Base-by-base conservation (phyloP, 2,797 vertebrate species). In the Eidolon dupreanum region DNA sequence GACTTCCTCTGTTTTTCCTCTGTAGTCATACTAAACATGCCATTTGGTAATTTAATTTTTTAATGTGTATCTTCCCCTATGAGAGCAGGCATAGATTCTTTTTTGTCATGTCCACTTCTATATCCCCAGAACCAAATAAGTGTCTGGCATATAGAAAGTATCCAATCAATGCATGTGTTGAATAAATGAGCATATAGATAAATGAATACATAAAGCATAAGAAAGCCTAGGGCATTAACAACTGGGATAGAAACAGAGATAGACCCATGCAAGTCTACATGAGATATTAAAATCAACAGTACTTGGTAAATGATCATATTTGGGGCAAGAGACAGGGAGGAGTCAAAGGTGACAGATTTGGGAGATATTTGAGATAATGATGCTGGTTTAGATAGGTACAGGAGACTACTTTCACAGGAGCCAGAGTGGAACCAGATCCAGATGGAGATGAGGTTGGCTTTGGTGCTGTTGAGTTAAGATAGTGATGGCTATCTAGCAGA, bases 241-340 rank as follows among this genome's bases (percentile, higher is more conserved):
- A 8, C 4, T 2, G 4, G 11, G 2, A 49, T 36, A 87, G 53
- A 86, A 91, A 70, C 16, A 74, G 38, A 78, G 51, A 73, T 22
- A 41, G 26, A 51, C 15, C 43, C 49, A 20, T 6, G 49, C 19
- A 46, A 84, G 33, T 59, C 15, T 31, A 66, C 41, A 19, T 1
- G 26, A 73, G 8, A 16, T 63, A 20, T 73, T 84, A 78, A 93
- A 55, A 90, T 53, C 74, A 79, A 55, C 3, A 93, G 33, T 12
- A 61, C 9, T 59, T 57, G 38, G 33, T 12, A 49, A 77, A 20
- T 74, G 31, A 43, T 81, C 68, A 16, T 9, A 49, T 33, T 31
- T 53, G 16, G 28, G 33, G 6, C 5, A 36, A 33, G n/a, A 19
- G 2, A 16, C 1, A 59, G 7, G 0, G 17, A 22, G 15, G n/a